Conservation (phyloP, 2,797 vertebrate species). For the Sparidentex hasta region DNA sequence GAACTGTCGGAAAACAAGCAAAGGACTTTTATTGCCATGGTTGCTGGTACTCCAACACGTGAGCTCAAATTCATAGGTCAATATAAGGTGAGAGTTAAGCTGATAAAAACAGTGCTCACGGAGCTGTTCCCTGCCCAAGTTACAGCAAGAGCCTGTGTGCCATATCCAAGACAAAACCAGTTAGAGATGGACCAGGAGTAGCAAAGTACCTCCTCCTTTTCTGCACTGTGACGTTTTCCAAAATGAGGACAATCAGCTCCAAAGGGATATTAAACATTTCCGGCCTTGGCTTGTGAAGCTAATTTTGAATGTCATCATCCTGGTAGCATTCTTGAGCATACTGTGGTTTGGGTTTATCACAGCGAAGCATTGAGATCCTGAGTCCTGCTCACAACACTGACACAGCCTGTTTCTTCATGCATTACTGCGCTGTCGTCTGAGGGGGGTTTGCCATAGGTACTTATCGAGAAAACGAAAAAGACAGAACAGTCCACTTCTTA, state of each 20-base stretch:
- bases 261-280: constrained; percentile 54
- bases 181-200: constrained; percentile 43
- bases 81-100: background rate
- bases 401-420: constrained; percentile 40
- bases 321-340: constrained; percentile 49
- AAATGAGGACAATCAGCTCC: constrained; percentile 62
- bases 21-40: constrained; percentile 32
- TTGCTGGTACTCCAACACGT: constrained; percentile 13
- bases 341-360: constrained; percentile 36
- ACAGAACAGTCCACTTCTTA: constrained; percentile 30
- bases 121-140: constrained; percentile 6
- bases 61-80: constrained; percentile 22
- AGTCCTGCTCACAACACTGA: constrained; percentile 36
- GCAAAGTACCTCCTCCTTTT: constrained; percentile 30
- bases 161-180: constrained; percentile 26
- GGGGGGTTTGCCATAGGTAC: constrained; percentile 20
- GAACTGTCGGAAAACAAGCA: constrained; percentile 52
- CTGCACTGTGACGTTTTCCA: constrained; percentile 49
- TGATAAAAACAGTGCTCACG: constrained; percentile 13
- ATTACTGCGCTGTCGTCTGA: constrained; percentile 28
- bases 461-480: constrained; percentile 37
- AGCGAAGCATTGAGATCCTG: constrained; percentile 35
- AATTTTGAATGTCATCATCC: constrained; percentile 41
- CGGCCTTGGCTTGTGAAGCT: constrained; percentile 24
- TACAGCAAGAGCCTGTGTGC: constrained; percentile 3